Evolutionary conservation across 92 coral and sea anemone genomes (phyloP), one percentile per base, ranked within the genome.

Genomic region (Palythoa grandiflora): DNA sequence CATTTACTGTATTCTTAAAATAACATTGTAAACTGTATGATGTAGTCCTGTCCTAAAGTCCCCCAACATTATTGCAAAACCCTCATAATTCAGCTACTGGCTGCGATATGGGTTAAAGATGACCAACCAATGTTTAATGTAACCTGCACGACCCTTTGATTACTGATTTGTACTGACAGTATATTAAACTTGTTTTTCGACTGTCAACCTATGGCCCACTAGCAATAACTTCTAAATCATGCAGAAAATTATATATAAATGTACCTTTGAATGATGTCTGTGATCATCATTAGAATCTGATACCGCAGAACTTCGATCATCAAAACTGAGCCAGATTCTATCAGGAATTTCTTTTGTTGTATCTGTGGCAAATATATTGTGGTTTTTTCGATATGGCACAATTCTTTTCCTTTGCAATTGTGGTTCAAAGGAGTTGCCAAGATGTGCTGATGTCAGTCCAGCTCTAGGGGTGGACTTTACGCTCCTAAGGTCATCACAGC

Each of bases 321-420:
- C 96, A 75, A 87, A 78, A n/a, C 91, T 88, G 39, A 96, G 91
- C 99, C 99, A 96, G 15, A 92, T 94, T 71, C 87, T 88, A 21
- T 95, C 99, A 59, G 86, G 84, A 61, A 95, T 75, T 76, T 95
- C 99, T 79, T 96, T 96, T 54, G 93, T 92, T 16, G 99, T 96
- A 40, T 92, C 91, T 73, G 99, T 96, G 54, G 95, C 65, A 80
- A 96, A 95, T 74, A 96, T 92, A 75, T 96, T 96, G 83, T 96
- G 99, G 90, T 96, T 96, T 75, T 96, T 90, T 86, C 92, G 94
- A 86, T 96, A 96, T 6, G 99, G 94, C 28, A 96, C 99, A 71
- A 96, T 96, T 53, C 90, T 80, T 84, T 92, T 96, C 81, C 99
- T 93, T 72, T 96, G 99, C 51, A 96, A 88, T 40, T 98, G 97